Conservation (phyloP, 2,113 vertebrate genomes). For the Odocoileus hemionus region DNA sequence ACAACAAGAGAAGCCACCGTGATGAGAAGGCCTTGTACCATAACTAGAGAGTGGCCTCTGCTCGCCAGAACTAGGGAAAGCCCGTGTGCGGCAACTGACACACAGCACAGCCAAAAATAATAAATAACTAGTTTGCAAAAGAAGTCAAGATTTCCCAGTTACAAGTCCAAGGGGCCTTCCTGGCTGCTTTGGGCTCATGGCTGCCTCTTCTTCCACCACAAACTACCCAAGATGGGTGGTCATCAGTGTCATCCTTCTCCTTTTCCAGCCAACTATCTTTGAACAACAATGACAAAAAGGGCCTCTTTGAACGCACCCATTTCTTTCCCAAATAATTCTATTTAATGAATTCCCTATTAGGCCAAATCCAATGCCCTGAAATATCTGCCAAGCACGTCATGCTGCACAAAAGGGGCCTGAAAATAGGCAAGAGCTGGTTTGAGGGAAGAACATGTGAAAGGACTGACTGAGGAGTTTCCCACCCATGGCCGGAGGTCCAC, state of each 20-base stretch:
- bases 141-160: background rate
- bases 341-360: constrained; percentile 34
- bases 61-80: background rate
- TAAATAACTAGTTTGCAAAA: background rate
- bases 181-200: background rate
- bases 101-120: background rate
- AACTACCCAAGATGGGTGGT: background rate
- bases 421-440: background rate
- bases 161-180: background rate
- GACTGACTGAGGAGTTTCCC: constrained; percentile 39
- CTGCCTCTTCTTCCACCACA: background rate
- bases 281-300: background rate
- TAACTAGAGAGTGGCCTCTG: background rate
- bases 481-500: background rate
- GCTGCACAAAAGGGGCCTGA: constrained; percentile 26
- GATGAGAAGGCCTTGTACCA: background rate
- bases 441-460: constrained; percentile 47
- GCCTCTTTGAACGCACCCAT: background rate
- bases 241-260: background rate
- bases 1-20: background rate
- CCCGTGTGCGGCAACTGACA: background rate
- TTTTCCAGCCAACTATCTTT: constrained; percentile 19
- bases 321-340: background rate
- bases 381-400: background rate
- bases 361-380: constrained; percentile 52